Evolutionary conservation across 2,797 vertebrate species (phyloP).

Genomic region (Xiphophorus birchmanni): DNA sequence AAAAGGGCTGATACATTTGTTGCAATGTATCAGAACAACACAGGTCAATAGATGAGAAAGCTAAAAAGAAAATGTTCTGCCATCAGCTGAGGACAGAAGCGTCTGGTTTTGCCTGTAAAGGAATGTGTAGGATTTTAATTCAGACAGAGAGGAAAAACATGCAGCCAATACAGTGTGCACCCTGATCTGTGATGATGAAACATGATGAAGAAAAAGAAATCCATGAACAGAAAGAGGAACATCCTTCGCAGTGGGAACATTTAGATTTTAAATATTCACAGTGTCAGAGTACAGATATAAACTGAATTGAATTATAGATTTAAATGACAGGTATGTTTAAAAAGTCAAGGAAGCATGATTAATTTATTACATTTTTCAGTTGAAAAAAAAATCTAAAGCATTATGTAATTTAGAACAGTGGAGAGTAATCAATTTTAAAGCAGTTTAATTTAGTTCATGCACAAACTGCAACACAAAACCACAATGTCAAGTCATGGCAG

Average conservation of each 20-base stretch:
- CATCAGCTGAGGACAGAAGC: conserved; percentile 26
- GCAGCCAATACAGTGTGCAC: background rate
- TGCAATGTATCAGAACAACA: conserved; percentile 26
- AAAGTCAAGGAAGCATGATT: background rate
- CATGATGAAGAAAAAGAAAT: background rate
- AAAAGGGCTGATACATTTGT: conserved; percentile 27
- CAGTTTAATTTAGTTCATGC: background rate
- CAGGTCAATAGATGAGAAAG: conserved; percentile 24
- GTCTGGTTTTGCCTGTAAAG: conserved; percentile 19
- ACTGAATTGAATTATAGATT: background rate
- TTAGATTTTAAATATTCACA: background rate
- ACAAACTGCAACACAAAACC: background rate
- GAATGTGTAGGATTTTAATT: conserved; percentile 15
- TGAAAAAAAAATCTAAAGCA: background rate
- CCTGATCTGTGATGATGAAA: background rate
- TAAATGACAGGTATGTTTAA: background rate
- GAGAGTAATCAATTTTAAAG: background rate
- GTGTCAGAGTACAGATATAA: background rate
- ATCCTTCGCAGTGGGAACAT: background rate
- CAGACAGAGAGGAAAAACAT: background rate
- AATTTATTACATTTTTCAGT: background rate
- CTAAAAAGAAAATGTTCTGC: conserved; percentile 20
- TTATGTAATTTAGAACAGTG: background rate
- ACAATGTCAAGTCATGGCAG: background rate
- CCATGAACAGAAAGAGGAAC: background rate